Base-by-base conservation (phyloP, 2,888 invertebrate species). In the Calameuta pallipes region DNA sequence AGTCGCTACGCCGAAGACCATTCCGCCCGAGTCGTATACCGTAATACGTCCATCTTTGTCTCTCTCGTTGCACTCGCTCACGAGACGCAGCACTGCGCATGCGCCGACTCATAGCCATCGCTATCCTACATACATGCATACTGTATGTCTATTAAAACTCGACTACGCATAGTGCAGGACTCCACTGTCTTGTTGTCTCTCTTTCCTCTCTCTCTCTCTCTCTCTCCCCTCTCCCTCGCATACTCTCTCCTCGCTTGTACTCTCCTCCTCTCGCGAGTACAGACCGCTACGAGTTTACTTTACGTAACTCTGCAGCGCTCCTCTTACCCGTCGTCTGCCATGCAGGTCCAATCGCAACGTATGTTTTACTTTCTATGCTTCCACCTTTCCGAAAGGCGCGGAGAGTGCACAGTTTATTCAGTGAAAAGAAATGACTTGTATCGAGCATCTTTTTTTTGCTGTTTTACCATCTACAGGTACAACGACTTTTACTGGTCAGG, bases 241-340 rank as follows among this genome's bases (percentile, higher is more conserved):
- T 41, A 41, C 41, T n/a, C 71, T 71, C 75, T 74, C 78, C 74
- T 78, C 77, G 68, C 75, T 30, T 68, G 74, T 68, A 69, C 76
- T 79, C 75, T 80, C 78, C 78, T 76, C 78, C 78, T 75, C 75
- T 77, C 69, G 74, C 79, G 80, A 78, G 78, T 78, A 41, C 15
- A 41, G 15, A 78, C 73, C 81, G 71, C 75, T 80, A 80, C 80
- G 79, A 83, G 84, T 74, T 74, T 15, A 33, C 31, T 87, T 87
- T 87, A 87, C 87, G 87, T 87, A 87, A 87, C 84, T 84, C 78
- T 34, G 80, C 83, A 81, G 78, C 81, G 85, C 81, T 83, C 85
- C 83, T 85, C 85, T 84, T 86, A 83, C 85, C 85, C 84, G 76
- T 80, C 79, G 41, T 15, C 41, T 15, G 70, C 80, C 77, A 76